phyloP scores from a whole-genome alignment of 2,888 invertebrate species.

The Lottia gigantea region DNA sequence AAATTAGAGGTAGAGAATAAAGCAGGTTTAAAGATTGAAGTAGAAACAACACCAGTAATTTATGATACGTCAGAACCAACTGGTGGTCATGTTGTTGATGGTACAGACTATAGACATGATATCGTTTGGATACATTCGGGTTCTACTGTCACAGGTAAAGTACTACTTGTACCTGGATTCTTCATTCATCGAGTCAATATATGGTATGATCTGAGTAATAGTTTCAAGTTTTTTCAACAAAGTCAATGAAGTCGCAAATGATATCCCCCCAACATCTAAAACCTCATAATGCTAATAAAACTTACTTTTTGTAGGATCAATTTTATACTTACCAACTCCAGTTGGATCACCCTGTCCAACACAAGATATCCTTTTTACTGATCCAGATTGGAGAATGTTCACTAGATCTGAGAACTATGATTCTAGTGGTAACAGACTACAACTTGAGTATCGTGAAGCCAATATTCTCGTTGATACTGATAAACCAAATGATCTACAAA shows the following conservation, averaged over 20 bases:
- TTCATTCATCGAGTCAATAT: too few relatives aligned
- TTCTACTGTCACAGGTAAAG: conserved; percentile 28
- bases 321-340: conserved; percentile 27
- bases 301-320: conserved; percentile 22
- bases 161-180: too few relatives aligned
- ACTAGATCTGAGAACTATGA: conserved; percentile 20
- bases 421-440: conserved; percentile 13
- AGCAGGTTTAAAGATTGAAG: conserved; percentile 25
- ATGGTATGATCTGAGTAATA: too few relatives aligned
- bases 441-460: conserved; percentile 13
- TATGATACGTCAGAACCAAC: conserved; percentile 31
- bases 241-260: too few relatives aligned
- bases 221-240: too few relatives aligned
- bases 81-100: conserved; percentile 33
- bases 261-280: too few relatives aligned
- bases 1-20: conserved; percentile 29
- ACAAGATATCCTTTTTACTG: conserved; percentile 17
- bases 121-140: conserved; percentile 32
- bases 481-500: background rate
- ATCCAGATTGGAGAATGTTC: conserved; percentile 17
- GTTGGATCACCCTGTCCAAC: conserved; percentile 31
- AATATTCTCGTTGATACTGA: conserved; percentile 15
- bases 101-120: conserved; percentile 29
- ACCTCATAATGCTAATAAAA: too few relatives aligned
- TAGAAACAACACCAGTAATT: conserved; percentile 28